Evolutionary conservation across 2,888 invertebrate genomes (phyloP), one percentile per base, ranked within the genome.

Genomic region (Luperina nickerlii): DNA sequence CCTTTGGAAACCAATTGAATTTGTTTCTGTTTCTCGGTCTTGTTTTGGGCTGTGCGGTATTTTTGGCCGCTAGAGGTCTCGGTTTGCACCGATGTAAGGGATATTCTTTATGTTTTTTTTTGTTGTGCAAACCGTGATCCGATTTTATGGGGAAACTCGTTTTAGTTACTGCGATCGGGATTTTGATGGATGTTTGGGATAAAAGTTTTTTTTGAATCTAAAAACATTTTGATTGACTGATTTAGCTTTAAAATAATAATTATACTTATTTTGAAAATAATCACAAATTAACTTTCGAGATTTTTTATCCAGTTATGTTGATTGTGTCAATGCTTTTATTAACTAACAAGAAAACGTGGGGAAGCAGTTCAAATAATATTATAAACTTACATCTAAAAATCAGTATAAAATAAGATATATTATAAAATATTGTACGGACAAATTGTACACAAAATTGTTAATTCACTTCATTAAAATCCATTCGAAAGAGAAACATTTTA

Each of bases 1-100:
- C 93, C 93, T 93, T 92, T 92, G 90, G 87, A 91, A 90, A 90
- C 90, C 92, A 92, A 94, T 94, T 91, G 91, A 92, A 92, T 93
- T 92, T 90, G 90, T 92, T 92, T 90, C 91, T 84, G 87, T 86
- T 84, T 78, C 87, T 89, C 73, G 48, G 65, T 73, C 79, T 88
- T 85, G 83, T 89, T 86, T 87, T 83, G 68, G 62, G 51, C 27
- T 67, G 75, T 71, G 82, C 67, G 83, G 84, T 86, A 84, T 87
- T 81, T 89, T 79, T 45, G 81, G 76, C 68, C 68, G 73, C 66
- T 79, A 75, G 74, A 71, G 82, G 84, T 84, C 84, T 86, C 60
- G 18, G 27, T 65, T 82, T 79, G 79, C 85, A 79, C 63, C 60
- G 32, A 57, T 74, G 60, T 75, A 78, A 82, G 42, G 71, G 15